phyloP scores from a whole-genome alignment of 2,888 invertebrate species.

The Xylota sylvarum region DNA sequence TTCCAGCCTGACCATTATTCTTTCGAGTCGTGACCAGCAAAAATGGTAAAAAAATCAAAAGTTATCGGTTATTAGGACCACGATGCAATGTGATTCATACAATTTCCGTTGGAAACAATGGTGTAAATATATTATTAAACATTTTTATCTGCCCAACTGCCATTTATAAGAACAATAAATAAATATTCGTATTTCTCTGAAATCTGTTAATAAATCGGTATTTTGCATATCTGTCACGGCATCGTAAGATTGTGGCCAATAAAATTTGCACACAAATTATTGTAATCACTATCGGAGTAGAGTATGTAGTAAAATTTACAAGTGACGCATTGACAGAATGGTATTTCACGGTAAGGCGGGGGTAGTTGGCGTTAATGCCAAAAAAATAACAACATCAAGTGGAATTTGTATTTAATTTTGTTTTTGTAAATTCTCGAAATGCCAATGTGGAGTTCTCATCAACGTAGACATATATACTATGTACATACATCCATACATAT shows the following conservation, averaged over 20 bases:
- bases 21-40: slow-evolving; percentile 7
- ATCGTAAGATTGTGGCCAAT: neutral
- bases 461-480: too few species aligned
- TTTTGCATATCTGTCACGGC: slow-evolving; percentile 10
- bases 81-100: neutral
- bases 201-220: slow-evolving; percentile 2
- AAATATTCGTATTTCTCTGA: neutral
- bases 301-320: slow-evolving; percentile 6
- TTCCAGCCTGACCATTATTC: neutral
- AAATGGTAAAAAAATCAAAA: slow-evolving; percentile 4
- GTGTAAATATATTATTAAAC: neutral
- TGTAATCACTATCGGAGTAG: slow-evolving; percentile 9
- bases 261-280: slow-evolving; percentile 12
- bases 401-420: slow-evolving; percentile 9
- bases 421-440: slow-evolving; percentile 18
- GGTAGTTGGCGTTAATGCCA: neutral
- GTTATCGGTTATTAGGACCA: neutral
- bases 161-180: slow-evolving; percentile 1
- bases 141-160: neutral
- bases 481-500: too few species aligned
- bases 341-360: neutral
- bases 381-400: slow-evolving; percentile 6
- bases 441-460: slow-evolving; percentile 41
- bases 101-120: slow-evolving; percentile 3
- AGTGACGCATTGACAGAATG: slow-evolving; percentile 21